These are phyloP conservation scores for Lagopus leucura DNA, from an alignment of 2,113 vertebrate genomes.

Conservation along the genomic window DNA sequence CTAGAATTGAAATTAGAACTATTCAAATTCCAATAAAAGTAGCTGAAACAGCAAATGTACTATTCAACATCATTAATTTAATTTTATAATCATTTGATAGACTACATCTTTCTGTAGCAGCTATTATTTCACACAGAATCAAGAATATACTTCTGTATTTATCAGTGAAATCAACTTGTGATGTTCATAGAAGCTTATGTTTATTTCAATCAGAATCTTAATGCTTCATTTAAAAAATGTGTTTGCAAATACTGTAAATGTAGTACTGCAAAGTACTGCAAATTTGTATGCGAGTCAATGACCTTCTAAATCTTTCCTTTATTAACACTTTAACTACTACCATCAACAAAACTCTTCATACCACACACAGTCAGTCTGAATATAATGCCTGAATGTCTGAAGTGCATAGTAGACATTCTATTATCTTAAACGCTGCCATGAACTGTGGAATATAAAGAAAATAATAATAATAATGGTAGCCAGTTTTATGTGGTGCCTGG, in stretches of 20 bases:
- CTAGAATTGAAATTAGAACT: not conserved
- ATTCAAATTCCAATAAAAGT: conserved; percentile 5
- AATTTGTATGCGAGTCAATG: not conserved
- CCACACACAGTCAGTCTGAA: not conserved
- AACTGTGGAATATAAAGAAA: not conserved
- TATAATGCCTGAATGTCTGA: not conserved
- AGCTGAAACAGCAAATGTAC: not conserved
- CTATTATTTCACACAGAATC: not conserved
- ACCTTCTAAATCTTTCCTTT: not conserved
- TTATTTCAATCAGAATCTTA: not conserved
- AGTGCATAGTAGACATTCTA: not conserved
- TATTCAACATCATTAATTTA: not conserved
- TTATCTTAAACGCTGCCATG: not conserved
- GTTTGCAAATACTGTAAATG: not conserved
- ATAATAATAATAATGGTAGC: not conserved
- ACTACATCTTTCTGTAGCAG: not conserved
- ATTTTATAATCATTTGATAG: not conserved
- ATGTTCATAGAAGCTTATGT: not conserved
- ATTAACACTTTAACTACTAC: not conserved
- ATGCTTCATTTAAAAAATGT: not conserved
- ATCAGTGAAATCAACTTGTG: not conserved
- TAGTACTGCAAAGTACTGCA: not conserved
- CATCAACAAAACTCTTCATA: not conserved
- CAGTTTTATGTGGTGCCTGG: too few relatives aligned
- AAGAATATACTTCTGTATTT: not conserved